A percentile compares a stretch with the other conserved stretches of the same genome.
phyloP scores from a whole-genome alignment of 1,140 invertebrate genomes.

The Drosophila tristis region DNA sequence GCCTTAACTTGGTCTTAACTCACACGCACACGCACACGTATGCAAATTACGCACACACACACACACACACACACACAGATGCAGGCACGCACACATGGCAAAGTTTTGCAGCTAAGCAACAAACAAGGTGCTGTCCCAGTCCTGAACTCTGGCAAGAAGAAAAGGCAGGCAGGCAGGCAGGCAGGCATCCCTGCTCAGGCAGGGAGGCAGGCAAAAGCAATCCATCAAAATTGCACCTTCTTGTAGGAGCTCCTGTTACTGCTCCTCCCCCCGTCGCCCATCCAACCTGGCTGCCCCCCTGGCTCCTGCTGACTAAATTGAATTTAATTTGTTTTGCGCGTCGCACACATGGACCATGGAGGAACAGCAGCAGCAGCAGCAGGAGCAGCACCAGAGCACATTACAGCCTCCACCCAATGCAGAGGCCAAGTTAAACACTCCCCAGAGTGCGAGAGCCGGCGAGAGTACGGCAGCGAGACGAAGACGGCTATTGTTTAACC shows the following conservation, averaged over 20 bases:
- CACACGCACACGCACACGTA: constrained; percentile 34
- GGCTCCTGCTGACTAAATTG: constrained; percentile 73
- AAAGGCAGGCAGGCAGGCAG: constrained; percentile 37
- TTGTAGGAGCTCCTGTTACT: constrained; percentile 55
- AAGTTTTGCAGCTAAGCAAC: constrained; percentile 82
- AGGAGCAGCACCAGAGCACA: constrained; percentile 45
- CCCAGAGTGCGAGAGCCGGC: constrained; percentile 43
- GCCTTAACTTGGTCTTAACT: constrained; percentile 70
- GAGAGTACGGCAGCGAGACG: constrained; percentile 2
- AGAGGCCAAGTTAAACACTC: constrained; percentile 73
- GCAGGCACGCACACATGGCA: constrained; percentile 46
- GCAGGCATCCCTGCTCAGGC: constrained; percentile 17
- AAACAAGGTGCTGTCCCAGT: constrained; percentile 68
- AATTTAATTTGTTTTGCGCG: constrained; percentile 83
- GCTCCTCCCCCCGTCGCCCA: background rate
- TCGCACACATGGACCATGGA: constrained; percentile 58
- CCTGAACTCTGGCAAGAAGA: constrained; percentile 33
- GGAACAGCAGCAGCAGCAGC: constrained; percentile 14
- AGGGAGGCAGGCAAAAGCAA: constrained; percentile 65
- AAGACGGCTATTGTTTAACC: constrained; percentile 74
- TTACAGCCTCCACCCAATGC: constrained; percentile 61
- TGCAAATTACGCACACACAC: constrained; percentile 29
- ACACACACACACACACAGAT: constrained; percentile 15
- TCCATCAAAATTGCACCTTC: constrained; percentile 84
- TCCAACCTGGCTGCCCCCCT: constrained; percentile 6